Evolutionary conservation across 1,140 invertebrate species (phyloP).

Genomic region (Caenorhabditis briggsae): DNA sequence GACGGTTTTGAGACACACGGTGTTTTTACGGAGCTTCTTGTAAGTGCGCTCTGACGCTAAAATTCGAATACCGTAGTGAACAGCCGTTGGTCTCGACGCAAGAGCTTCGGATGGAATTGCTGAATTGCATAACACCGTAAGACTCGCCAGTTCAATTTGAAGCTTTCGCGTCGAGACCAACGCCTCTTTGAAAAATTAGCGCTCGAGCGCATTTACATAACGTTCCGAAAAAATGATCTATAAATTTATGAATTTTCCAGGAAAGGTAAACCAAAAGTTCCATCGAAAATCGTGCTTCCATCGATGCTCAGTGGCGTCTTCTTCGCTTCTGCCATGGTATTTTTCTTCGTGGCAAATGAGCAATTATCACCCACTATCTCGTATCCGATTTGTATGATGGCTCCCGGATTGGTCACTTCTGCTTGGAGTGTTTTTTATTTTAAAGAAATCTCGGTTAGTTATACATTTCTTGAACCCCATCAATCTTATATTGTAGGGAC

Average conservation of each 20-base stretch:
- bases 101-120: too few species aligned
- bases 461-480: background rate
- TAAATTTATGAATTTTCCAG: background rate
- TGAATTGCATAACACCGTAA: too few species aligned
- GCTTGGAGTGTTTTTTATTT: constrained; percentile 54
- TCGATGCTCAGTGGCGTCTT: constrained; percentile 20
- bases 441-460: constrained; percentile 22
- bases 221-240: too few species aligned
- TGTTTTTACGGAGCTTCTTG: too few species aligned
- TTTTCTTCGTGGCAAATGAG: constrained; percentile 41
- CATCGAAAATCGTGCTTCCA: constrained; percentile 23
- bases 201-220: too few species aligned
- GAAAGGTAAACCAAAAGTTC: background rate
- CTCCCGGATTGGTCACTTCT: constrained; percentile 27
- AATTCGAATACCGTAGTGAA: too few species aligned
- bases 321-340: background rate
- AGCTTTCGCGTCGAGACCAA: background rate
- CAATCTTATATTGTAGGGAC: constrained; percentile 10
- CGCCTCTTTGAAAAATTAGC: too few species aligned
- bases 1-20: too few species aligned
- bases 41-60: too few species aligned
- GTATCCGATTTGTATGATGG: constrained; percentile 50
- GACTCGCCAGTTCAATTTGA: background rate
- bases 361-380: constrained; percentile 41
- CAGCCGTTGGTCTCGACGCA: too few species aligned